A percentile compares a stretch with the other conserved stretches of the same genome.
phyloP scores from a whole-genome alignment of 2,113 vertebrate genomes.

The Alethe castanea region DNA sequence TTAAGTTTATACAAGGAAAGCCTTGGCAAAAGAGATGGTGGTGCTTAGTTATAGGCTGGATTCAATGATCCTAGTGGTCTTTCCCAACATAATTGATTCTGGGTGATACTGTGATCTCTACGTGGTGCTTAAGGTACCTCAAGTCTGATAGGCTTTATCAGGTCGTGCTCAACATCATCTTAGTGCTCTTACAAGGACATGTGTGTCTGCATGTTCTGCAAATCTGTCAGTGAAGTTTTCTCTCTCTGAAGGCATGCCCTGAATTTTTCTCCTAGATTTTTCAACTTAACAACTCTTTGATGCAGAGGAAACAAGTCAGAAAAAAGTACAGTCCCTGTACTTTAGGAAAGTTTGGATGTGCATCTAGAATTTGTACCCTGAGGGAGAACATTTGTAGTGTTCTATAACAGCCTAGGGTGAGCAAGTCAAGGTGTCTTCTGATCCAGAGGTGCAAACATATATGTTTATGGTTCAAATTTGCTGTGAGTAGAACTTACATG shows the following conservation, averaged over 20 bases:
- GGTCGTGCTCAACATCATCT: accelerated
- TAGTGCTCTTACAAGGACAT: neutral
- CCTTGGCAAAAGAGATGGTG: neutral
- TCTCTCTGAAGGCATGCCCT: neutral
- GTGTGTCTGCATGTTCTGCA: neutral
- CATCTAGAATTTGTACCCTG: neutral
- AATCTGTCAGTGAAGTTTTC: neutral
- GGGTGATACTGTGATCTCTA: neutral
- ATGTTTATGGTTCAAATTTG: neutral
- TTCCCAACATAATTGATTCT: neutral
- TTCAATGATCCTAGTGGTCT: neutral
- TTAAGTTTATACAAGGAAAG: neutral
- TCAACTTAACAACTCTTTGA: neutral
- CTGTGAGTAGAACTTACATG: neutral
- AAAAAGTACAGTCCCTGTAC: neutral
- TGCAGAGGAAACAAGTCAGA: neutral
- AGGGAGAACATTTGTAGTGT: neutral
- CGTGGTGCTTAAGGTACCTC: neutral
- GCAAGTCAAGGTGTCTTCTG: neutral
- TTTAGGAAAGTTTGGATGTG: neutral
- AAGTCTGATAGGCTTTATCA: neutral
- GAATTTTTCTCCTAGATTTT: neutral
- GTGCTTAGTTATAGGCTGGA: accelerated
- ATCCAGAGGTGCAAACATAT: neutral
- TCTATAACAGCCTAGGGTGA: neutral